A percentile compares a stretch with the other conserved stretches of the same genome.
These are phyloP conservation scores for Haplochromis vanheusdeni DNA, from an alignment of 2,113 vertebrate species.

Conservation along the genomic window DNA sequence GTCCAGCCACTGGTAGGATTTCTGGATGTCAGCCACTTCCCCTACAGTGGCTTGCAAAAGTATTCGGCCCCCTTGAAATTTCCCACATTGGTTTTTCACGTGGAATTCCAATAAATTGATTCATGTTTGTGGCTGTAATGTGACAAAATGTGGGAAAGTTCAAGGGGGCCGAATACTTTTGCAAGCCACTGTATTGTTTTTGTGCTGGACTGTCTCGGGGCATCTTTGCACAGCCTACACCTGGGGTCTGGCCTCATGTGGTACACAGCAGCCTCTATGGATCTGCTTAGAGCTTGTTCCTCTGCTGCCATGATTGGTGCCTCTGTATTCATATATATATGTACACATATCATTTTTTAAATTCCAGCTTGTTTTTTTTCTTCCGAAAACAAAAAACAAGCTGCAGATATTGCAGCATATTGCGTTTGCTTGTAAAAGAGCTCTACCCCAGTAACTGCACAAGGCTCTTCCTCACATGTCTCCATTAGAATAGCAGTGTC, in stretches of 20 bases:
- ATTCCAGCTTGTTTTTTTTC: not conserved
- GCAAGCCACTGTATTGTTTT: not conserved
- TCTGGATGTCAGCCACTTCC: too few species aligned
- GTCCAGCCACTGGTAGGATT: too few species aligned
- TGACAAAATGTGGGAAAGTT: not conserved
- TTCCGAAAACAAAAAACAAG: not conserved
- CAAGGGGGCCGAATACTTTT: not conserved
- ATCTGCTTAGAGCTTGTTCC: not conserved
- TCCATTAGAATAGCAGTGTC: constrained; percentile 29
- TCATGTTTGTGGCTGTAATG: not conserved
- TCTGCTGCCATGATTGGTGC: not conserved
- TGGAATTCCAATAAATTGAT: not conserved
- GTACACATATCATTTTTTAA: not conserved
- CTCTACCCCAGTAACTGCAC: not conserved
- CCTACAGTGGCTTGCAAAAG: too few species aligned
- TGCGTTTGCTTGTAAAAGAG: not conserved
- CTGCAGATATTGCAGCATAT: not conserved
- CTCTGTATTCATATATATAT: not conserved
- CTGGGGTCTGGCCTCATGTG: not conserved
- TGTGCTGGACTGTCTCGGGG: not conserved
- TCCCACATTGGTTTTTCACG: not conserved
- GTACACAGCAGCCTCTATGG: not conserved
- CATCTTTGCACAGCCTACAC: not conserved
- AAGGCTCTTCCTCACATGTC: not conserved
- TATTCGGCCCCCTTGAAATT: too few species aligned